A percentile compares a stretch with the other conserved stretches of the same genome.
Conservation (phyloP, 2,888 invertebrate species). For the Monopis laevigella region DNA sequence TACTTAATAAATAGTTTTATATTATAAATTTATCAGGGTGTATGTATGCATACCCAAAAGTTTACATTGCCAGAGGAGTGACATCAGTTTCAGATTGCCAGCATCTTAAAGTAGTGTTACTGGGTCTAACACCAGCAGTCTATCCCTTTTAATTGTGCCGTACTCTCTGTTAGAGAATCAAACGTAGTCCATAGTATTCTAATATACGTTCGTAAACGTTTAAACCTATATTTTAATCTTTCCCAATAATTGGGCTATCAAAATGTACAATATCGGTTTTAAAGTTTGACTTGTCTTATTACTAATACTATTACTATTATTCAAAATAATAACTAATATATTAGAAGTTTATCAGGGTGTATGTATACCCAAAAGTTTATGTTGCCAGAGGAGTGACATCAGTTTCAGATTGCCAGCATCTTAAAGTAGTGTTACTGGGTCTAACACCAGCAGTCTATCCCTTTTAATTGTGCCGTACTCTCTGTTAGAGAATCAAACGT, state of each 20-base stretch:
- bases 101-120: constrained; percentile 20
- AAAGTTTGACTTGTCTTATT: too few relatives aligned
- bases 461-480: constrained; percentile 24
- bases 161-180: constrained; percentile 22
- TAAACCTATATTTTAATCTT: too few relatives aligned
- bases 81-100: constrained; percentile 20
- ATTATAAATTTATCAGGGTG: too few relatives aligned
- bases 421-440: constrained; percentile 18
- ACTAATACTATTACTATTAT: too few relatives aligned
- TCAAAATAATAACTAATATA: too few relatives aligned
- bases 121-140: constrained; percentile 20
- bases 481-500: constrained; percentile 20
- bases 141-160: constrained; percentile 22
- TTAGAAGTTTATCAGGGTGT: too few relatives aligned
- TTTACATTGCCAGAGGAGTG: too few relatives aligned
- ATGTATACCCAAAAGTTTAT: too few relatives aligned
- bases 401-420: constrained; percentile 22
- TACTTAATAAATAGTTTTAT: too few relatives aligned
- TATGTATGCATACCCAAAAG: too few relatives aligned
- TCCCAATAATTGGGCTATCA: too few relatives aligned
- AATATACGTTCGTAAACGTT: constrained; percentile 15
- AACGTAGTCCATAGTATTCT: constrained; percentile 20
- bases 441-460: constrained; percentile 20
- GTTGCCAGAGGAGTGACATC: constrained; percentile 13
- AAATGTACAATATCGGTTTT: too few relatives aligned